Percentiles rank a stretch among this genome's conserved stretches.
Evolutionary conservation across 2,113 vertebrate species (phyloP).

Genomic region (Salminus brasiliensis): DNA sequence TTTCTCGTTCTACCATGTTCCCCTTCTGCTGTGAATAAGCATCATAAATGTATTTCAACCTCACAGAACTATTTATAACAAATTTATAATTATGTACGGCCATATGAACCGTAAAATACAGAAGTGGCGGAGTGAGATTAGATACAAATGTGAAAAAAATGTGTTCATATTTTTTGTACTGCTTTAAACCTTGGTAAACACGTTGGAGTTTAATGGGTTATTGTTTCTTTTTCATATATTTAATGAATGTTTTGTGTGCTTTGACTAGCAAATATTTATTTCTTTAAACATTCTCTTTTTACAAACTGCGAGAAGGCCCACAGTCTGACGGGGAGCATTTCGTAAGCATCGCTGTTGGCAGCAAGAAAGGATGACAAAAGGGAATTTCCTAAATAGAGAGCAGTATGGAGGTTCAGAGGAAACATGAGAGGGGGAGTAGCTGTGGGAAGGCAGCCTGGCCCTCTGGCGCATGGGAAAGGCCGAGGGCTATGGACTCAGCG

Average conservation of each 20-base stretch:
- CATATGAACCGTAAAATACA: too few relatives aligned
- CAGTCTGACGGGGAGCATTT: background rate
- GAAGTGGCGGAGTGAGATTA: too few relatives aligned
- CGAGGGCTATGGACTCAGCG: constrained; percentile 33
- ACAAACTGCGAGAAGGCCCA: background rate
- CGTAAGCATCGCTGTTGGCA: constrained; percentile 30
- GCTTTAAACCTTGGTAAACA: too few relatives aligned
- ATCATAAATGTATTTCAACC: too few relatives aligned
- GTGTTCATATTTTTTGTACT: too few relatives aligned
- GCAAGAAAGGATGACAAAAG: constrained; percentile 37
- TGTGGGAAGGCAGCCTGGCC: constrained; percentile 13
- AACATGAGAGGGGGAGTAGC: constrained; percentile 33
- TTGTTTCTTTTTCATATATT: too few relatives aligned
- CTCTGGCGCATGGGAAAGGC: constrained; percentile 33
- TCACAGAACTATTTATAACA: too few relatives aligned
- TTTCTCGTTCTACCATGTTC: too few relatives aligned
- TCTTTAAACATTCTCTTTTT: background rate
- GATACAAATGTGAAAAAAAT: too few relatives aligned
- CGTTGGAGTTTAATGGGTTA: too few relatives aligned
- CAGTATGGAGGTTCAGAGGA: constrained; percentile 26
- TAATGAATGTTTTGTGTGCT: background rate
- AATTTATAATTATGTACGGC: too few relatives aligned
- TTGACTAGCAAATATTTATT: background rate
- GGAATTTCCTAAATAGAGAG: constrained; percentile 39
- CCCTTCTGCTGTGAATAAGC: too few relatives aligned